A percentile compares a stretch with the other conserved stretches of the same genome.
Conservation (phyloP, 2,888 invertebrate species). For the Vanessa cardui region DNA sequence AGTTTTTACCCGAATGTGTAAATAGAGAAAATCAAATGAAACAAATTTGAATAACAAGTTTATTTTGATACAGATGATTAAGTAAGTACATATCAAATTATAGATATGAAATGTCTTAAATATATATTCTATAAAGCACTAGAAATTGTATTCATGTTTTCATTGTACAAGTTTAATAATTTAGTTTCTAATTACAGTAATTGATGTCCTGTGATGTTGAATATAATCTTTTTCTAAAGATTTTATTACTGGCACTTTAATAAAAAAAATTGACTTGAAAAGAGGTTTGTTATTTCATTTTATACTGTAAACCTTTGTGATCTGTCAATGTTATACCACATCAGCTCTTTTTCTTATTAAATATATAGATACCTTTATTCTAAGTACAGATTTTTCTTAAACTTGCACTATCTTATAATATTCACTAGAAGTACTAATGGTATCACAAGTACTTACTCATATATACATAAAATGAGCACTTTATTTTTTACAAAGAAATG, state of each 20-base stretch:
- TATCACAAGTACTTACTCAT: constrained; percentile 45
- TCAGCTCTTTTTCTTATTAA: not conserved
- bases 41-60: constrained; percentile 76
- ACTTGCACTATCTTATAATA: constrained; percentile 25
- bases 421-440: constrained; percentile 34
- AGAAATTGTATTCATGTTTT: constrained; percentile 23
- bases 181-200: not conserved
- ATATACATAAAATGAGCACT: constrained; percentile 56
- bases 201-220: not conserved
- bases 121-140: constrained; percentile 59
- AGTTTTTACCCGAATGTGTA: no score
- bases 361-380: not conserved
- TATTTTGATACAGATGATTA: constrained; percentile 74
- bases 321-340: no score
- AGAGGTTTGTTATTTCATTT: no score
- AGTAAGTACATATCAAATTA: constrained; percentile 58
- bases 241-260: no score
- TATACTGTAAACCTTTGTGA: no score
- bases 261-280: no score
- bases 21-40: constrained; percentile 53
- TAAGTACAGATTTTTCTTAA: constrained; percentile 5
- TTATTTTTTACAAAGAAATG: constrained; percentile 63
- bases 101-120: constrained; percentile 54
- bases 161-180: constrained; percentile 23
- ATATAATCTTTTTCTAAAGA: no score